Conservation (phyloP, 2,113 vertebrate genomes). For the Nothoprocta pentlandii region DNA sequence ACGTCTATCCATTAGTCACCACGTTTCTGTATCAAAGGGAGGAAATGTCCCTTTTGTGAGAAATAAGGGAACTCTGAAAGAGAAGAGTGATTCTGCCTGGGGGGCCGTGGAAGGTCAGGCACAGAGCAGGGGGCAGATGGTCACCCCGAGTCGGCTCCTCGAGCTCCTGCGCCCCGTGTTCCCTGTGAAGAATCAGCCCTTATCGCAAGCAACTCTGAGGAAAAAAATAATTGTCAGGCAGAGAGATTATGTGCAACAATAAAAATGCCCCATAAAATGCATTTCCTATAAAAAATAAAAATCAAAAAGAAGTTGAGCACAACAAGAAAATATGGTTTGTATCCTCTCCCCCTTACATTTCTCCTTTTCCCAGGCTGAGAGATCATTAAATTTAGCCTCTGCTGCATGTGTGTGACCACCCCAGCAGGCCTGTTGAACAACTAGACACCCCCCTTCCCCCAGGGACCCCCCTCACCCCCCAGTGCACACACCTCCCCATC, state of each 20-base stretch:
- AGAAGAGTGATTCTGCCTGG: background rate
- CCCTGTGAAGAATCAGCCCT: background rate
- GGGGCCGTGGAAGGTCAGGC: background rate
- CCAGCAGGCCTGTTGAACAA: background rate
- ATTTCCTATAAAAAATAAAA: background rate
- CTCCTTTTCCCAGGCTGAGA: background rate
- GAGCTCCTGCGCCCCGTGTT: background rate
- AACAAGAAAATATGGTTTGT: background rate
- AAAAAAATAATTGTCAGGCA: background rate
- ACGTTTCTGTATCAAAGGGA: background rate
- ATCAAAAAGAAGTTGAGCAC: background rate
- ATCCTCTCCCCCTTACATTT: background rate
- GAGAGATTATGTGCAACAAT: background rate
- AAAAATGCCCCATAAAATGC: background rate
- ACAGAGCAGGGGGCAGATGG: background rate
- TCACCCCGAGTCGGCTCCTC: background rate
- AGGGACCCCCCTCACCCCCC: background rate
- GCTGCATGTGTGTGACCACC: background rate
- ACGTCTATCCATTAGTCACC: background rate
- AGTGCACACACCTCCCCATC: background rate
- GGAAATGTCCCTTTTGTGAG: background rate
- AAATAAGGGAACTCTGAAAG: background rate
- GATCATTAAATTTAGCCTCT: background rate
- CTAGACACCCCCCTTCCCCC: background rate
- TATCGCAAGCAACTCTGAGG: background rate